Percentiles rank a stretch among this genome's conserved stretches.
phyloP scores from a whole-genome alignment of 2,113 vertebrate genomes.

The Thermophis baileyi region DNA sequence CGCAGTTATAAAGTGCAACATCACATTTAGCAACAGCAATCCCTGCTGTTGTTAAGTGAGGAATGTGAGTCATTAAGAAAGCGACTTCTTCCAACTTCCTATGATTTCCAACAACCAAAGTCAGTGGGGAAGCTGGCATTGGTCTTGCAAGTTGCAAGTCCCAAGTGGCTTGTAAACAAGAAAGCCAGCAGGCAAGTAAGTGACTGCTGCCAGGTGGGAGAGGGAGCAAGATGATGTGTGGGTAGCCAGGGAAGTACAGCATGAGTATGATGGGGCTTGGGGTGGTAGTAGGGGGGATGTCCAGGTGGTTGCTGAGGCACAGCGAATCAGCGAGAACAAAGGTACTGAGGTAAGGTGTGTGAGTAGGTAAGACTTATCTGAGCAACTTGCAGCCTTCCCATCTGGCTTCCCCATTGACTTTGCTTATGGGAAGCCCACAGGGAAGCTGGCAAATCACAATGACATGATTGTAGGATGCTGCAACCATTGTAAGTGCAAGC shows the following conservation, averaged over 20 bases:
- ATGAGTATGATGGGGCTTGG: neutral
- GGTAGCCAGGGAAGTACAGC: neutral
- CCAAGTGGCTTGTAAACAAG: neutral
- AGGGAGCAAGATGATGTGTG: neutral
- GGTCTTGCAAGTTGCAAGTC: neutral
- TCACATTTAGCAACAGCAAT: neutral
- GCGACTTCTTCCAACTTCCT: neutral
- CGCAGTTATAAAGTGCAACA: neutral
- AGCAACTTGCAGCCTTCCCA: neutral
- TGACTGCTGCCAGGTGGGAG: neutral
- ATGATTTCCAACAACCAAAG: neutral
- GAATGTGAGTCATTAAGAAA: neutral
- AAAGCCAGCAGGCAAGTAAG: neutral
- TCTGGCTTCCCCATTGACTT: neutral
- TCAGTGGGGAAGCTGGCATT: neutral
- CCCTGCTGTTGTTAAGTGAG: neutral
- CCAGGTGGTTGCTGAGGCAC: neutral
- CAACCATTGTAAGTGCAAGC: neutral
- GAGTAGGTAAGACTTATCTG: neutral
- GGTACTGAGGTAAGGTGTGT: neutral
- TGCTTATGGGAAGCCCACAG: neutral
- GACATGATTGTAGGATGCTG: neutral
- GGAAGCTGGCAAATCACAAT: neutral
- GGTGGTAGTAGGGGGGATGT: neutral
- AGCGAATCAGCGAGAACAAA: neutral